Evolutionary conservation across 2,797 vertebrate genomes (phyloP).

Genomic region (Sebastolobus altivelis): DNA sequence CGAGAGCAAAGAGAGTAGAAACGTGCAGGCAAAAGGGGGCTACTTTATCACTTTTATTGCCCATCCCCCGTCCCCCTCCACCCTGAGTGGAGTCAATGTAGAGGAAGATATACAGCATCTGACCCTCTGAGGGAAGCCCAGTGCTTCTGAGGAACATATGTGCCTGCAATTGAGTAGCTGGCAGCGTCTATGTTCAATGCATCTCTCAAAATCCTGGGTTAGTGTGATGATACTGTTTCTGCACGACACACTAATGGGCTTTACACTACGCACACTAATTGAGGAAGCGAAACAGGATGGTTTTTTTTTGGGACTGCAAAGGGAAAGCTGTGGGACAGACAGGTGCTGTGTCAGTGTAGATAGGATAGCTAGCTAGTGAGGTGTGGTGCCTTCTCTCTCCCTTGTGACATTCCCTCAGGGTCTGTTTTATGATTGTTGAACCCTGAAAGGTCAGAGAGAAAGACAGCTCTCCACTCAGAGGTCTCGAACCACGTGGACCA

Average conservation of each 20-base stretch:
- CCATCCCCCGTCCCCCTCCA: constrained; percentile 47
- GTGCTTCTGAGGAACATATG: constrained; percentile 40
- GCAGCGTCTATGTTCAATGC: constrained; percentile 26
- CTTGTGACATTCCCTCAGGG: constrained; percentile 38
- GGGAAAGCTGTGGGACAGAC: constrained; percentile 8
- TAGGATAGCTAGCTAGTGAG: constrained; percentile 4
- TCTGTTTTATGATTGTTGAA: constrained; percentile 43
- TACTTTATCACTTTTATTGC: constrained; percentile 72
- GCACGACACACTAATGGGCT: constrained; percentile 3
- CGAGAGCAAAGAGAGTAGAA: constrained; percentile 23
- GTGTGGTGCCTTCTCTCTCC: constrained; percentile 25
- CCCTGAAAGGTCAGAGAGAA: constrained; percentile 53
- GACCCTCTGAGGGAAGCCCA: constrained; percentile 54
- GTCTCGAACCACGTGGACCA: constrained; percentile 6
- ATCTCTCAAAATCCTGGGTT: constrained; percentile 6
- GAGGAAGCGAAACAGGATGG: not conserved
- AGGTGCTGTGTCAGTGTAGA: constrained; percentile 22
- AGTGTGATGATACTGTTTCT: not conserved
- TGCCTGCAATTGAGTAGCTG: constrained; percentile 35
- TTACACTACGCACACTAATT: not conserved
- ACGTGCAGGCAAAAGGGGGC: constrained; percentile 28
- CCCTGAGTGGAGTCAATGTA: constrained; percentile 53
- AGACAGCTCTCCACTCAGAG: constrained; percentile 25
- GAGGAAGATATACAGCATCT: constrained; percentile 64
- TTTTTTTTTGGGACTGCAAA: constrained; percentile 5